Evolutionary conservation across 2,888 invertebrate species (phyloP), one percentile per base, ranked within the genome.

Genomic region (Dinocampus coccinellae): DNA sequence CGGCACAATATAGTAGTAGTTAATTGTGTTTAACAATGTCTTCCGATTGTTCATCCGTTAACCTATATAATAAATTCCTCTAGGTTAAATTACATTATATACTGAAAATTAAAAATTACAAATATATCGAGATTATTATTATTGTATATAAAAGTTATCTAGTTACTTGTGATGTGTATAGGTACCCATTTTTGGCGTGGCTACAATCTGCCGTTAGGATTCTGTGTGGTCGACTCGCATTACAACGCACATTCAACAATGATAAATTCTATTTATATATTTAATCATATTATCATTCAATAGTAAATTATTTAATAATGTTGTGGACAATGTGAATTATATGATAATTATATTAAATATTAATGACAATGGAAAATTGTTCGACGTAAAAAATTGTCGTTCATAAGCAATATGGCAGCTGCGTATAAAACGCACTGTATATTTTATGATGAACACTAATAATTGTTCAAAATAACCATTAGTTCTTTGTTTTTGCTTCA

Each of bases 161-260:
- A 52, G 60, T 65, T 66, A 66, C 33, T 66, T 20, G 24, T 60
- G 65, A 42, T 16, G 16, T 47, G 65, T 29, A 57, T 57, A 57
- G 57, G 70, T 61, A 70, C 33, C 70, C 70, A 70, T 70, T 70
- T 70, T 70, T 70, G 65, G 70, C 65, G 65, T 66, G 61, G 65
- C 61, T 58, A 65, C 34, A 58, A 65, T 65, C 42, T 70, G 52
- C 70, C 70, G 70, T 70, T 70, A 70, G 26, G 60, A 55, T 29
- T 52, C 36, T 34, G 13, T 11, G n/a, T 39, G 52, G 13, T 42
- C 70, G 57, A 64, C 70, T 70, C 70, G 58, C 70, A 64, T 70
- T 70, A 70, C 70, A 42, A 52, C 42, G 42, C n/a, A 70, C 16
- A 57, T 57, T 22, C 24, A 11, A 26, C 29, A 29, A 22, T 57